Percentiles rank a stretch among this genome's conserved stretches.
Evolutionary conservation across 1,140 invertebrate genomes (phyloP).

Genomic region (Triops cancriformis): DNA sequence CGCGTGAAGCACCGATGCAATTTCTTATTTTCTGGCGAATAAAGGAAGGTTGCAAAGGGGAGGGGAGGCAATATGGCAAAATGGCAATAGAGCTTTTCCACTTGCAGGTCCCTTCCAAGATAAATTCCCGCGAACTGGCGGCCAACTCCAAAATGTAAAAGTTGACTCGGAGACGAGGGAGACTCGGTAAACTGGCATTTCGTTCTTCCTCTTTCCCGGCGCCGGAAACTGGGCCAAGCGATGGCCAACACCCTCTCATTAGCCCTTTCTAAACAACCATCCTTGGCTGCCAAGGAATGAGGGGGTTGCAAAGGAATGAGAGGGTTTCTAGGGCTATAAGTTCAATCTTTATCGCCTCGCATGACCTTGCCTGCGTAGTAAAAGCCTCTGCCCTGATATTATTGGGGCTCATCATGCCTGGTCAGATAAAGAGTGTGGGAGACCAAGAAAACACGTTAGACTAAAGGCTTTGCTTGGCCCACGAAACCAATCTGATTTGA

Average conservation of each 20-base stretch:
- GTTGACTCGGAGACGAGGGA: background rate
- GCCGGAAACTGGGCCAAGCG: conserved; percentile 9
- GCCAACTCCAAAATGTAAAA: background rate
- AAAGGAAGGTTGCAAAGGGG: background rate
- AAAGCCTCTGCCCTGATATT: background rate
- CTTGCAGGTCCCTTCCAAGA: no score
- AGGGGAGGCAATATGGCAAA: no score
- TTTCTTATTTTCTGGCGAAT: background rate
- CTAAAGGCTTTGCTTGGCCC: background rate
- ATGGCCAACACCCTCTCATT: conserved; percentile 12
- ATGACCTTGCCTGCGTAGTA: conserved; percentile 4
- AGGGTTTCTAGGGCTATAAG: background rate
- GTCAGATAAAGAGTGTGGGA: conserved; percentile 9
- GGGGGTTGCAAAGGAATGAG: background rate
- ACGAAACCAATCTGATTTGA: background rate
- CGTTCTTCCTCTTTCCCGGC: background rate
- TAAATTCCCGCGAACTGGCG: no score
- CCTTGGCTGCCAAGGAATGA: background rate
- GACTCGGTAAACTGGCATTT: background rate
- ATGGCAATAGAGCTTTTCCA: no score
- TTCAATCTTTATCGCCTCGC: conserved; percentile 13
- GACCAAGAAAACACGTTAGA: conserved; percentile 1
- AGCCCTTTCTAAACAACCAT: background rate
- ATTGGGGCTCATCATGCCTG: conserved; percentile 2
- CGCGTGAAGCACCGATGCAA: background rate